Percentiles rank a stretch among this genome's conserved stretches.
Evolutionary conservation across 1,140 invertebrate genomes (phyloP).

Genomic region (Daktulosphaira vitifoliae): DNA sequence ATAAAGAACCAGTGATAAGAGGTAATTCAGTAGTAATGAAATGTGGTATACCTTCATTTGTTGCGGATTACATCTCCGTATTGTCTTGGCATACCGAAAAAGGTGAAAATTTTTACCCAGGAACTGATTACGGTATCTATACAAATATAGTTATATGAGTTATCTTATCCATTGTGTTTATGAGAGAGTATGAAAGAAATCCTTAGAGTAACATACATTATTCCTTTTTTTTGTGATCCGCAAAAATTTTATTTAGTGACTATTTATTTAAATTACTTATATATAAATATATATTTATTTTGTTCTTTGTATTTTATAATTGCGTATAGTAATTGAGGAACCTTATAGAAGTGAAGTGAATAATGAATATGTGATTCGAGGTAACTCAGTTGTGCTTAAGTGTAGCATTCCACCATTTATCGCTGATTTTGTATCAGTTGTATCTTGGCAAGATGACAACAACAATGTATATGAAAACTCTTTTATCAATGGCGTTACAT

Average conservation of each 20-base stretch:
- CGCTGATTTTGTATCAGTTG: slow-evolving; percentile 78
- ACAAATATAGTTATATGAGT: too few species aligned
- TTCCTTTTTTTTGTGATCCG: too few species aligned
- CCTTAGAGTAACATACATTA: too few species aligned
- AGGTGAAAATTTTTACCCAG: slow-evolving; percentile 50
- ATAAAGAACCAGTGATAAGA: slow-evolving; percentile 86
- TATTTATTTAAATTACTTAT: too few species aligned
- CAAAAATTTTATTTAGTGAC: too few species aligned
- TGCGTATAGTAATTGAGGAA: slow-evolving; percentile 67
- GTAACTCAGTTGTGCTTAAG: slow-evolving; percentile 86
- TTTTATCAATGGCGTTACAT: neutral
- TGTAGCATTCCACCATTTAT: slow-evolving; percentile 89
- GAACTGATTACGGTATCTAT: slow-evolving; percentile 32
- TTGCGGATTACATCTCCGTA: slow-evolving; percentile 81
- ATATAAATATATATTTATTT: too few species aligned
- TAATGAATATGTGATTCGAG: slow-evolving; percentile 87
- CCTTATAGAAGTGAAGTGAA: slow-evolving; percentile 83
- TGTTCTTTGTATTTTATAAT: too few species aligned
- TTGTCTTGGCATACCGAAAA: slow-evolving; percentile 71
- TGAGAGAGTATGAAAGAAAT: too few species aligned
- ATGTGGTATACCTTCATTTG: slow-evolving; percentile 85
- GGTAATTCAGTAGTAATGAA: slow-evolving; percentile 85
- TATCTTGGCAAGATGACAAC: slow-evolving; percentile 62
- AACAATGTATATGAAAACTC: slow-evolving; percentile 7
- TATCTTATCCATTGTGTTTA: too few species aligned